These are phyloP conservation scores for Caenorhabditis sp. DNA, from an alignment of 2,888 invertebrate genomes.

Conservation along the genomic window DNA sequence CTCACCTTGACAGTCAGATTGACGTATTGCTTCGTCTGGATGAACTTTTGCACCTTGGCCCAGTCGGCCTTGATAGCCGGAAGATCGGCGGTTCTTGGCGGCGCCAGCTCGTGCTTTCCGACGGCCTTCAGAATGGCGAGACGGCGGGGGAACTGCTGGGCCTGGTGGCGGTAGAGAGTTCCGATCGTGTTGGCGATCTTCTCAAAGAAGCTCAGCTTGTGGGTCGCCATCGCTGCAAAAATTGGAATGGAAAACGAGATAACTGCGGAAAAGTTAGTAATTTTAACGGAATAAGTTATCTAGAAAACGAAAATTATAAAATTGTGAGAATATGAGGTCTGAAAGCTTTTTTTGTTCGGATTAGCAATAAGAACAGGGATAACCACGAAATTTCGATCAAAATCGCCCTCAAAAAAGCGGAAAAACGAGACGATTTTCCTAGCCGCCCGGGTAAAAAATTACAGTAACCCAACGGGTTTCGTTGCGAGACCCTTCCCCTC, in stretches of 20 bases:
- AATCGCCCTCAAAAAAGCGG: not conserved
- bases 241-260: not conserved
- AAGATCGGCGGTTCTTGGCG: conserved; percentile 88
- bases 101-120: conserved; percentile 92
- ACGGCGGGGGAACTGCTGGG: conserved; percentile 75
- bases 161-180: conserved; percentile 77
- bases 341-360: no score
- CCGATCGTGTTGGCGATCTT: conserved; percentile 77
- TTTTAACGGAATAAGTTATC: no score
- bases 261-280: not conserved
- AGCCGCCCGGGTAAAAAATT: conserved; percentile 6
- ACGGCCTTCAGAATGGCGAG: conserved; percentile 84
- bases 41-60: conserved; percentile 66
- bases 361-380: no score
- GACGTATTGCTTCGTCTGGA: conserved; percentile 72
- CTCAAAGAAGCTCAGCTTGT: conserved; percentile 76
- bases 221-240: conserved; percentile 68
- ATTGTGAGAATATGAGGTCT: no score
- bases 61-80: conserved; percentile 82
- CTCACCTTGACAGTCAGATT: conserved; percentile 72
- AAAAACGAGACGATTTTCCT: not conserved
- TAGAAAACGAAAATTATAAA: no score
- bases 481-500: conserved; percentile 10
- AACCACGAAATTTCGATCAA: not conserved
- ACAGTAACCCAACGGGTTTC: conserved; percentile 16